These are phyloP conservation scores for Apoda limacodes DNA, from an alignment of 2,888 invertebrate genomes.

Conservation along the genomic window DNA sequence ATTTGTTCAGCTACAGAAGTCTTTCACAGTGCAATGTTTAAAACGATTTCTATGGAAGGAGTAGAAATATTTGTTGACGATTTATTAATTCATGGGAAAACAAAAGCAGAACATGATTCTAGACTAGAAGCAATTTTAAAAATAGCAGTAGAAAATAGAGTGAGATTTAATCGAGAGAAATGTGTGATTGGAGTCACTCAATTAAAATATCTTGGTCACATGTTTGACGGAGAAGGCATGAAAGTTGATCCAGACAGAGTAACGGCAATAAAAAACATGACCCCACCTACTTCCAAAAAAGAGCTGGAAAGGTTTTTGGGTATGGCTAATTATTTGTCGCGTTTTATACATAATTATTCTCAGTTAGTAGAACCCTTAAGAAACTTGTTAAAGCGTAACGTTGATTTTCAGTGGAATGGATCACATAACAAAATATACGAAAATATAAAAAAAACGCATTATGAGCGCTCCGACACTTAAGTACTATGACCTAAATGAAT, in stretches of 20 bases:
- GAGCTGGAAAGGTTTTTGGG: conserved; percentile 18
- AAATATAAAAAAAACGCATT: conserved; percentile 8
- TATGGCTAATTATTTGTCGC: conserved; percentile 19
- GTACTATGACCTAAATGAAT: conserved; percentile 6
- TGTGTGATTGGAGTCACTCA: conserved; percentile 8
- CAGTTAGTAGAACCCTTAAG: conserved; percentile 9
- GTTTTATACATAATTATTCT: conserved; percentile 22
- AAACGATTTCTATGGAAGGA: conserved; percentile 10
- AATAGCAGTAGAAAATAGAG: too few species aligned
- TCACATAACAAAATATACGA: conserved; percentile 4
- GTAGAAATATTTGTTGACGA: conserved; percentile 15
- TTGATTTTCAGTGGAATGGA: conserved; percentile 16
- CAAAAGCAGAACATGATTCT: too few species aligned
- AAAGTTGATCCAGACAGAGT: conserved; percentile 8
- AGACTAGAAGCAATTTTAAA: too few species aligned
- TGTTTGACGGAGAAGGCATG: conserved; percentile 8
- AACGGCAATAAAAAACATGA: conserved; percentile 11
- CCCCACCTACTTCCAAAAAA: conserved; percentile 8
- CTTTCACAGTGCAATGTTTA: conserved; percentile 6
- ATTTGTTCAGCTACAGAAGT: too few species aligned
- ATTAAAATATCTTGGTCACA: conserved; percentile 9
- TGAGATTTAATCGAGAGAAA: too few species aligned
- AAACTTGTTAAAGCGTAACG: conserved; percentile 16
- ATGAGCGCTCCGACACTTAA: conserved; percentile 13
- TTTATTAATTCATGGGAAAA: conserved; percentile 7